A percentile compares a stretch with the other conserved stretches of the same genome.
Conservation (phyloP, 1,140 invertebrate species). For the Tetramorium simillimum region DNA sequence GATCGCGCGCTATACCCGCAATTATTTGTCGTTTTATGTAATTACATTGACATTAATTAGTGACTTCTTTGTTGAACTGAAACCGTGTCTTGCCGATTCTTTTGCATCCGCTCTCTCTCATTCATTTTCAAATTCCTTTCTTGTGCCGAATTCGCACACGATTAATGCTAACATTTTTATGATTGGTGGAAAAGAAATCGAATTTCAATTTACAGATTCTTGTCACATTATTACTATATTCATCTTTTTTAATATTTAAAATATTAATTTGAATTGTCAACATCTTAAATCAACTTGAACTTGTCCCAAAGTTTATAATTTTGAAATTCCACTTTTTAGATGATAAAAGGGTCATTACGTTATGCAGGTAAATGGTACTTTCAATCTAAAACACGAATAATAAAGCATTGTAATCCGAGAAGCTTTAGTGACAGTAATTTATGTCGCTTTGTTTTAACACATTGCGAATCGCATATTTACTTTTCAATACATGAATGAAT, state of each 20-base stretch:
- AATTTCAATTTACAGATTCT: background rate
- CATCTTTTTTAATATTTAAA: background rate
- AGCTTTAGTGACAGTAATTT: background rate
- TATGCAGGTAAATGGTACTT: conserved; percentile 10
- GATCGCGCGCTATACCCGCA: too few relatives aligned
- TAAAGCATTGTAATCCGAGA: conserved; percentile 1
- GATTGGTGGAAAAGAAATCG: background rate
- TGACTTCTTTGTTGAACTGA: too few relatives aligned
- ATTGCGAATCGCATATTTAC: conserved; percentile 13
- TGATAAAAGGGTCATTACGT: background rate
- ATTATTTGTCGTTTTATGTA: too few relatives aligned
- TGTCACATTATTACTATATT: background rate
- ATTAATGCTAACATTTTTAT: background rate
- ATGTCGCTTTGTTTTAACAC: background rate
- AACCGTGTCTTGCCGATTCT: too few relatives aligned
- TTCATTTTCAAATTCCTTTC: too few relatives aligned
- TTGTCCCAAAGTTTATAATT: background rate
- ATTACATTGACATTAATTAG: too few relatives aligned
- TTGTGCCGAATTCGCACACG: background rate
- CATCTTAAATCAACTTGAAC: background rate
- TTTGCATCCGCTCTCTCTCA: too few relatives aligned
- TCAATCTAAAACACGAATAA: background rate
- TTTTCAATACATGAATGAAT: background rate
- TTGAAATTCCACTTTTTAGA: background rate
- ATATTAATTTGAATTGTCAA: background rate